phyloP scores from a whole-genome alignment of 1,140 invertebrate genomes.

The Drepana arcuata region DNA sequence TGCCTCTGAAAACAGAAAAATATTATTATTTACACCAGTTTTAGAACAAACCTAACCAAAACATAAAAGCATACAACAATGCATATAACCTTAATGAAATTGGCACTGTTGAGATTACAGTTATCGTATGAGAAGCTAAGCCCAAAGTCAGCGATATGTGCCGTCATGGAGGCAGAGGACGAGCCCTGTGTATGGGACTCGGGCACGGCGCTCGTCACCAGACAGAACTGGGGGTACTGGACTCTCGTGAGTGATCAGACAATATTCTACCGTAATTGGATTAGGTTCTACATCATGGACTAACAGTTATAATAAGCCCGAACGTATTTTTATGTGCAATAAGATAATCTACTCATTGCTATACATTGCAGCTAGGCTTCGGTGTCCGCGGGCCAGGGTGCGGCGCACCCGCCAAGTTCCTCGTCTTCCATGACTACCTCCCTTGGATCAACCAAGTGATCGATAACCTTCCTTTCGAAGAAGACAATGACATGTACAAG shows the following conservation, averaged over 20 bases:
- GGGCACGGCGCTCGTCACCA: conserved; percentile 24
- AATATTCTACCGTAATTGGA: no score
- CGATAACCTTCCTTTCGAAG: conserved; percentile 4
- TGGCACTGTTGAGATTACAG: no score
- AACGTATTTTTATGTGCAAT: no score
- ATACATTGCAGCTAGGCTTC: conserved; percentile 28
- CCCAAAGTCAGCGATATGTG: conserved; percentile 26
- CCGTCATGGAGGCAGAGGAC: conserved; percentile 12
- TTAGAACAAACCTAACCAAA: no score
- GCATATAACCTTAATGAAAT: no score
- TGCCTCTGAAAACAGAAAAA: no score
- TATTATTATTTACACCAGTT: no score
- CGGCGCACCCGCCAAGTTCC: conserved; percentile 32
- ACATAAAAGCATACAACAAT: no score
- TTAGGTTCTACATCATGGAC: no score
- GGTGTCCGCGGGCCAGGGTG: conserved; percentile 33
- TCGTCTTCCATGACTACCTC: conserved; percentile 30
- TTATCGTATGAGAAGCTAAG: conserved; percentile 26
- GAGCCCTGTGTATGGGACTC: conserved; percentile 38
- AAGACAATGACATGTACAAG: conserved; percentile 4
- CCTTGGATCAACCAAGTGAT: conserved; percentile 35
- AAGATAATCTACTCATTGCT: neutral
- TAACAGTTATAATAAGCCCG: no score
- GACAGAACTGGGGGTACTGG: conserved; percentile 48
- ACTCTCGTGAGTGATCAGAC: conserved; percentile 23